Percentiles rank a stretch among this genome's conserved stretches.
Conservation (phyloP, 2,888 invertebrate species). For the Eristalinus aeneus region DNA sequence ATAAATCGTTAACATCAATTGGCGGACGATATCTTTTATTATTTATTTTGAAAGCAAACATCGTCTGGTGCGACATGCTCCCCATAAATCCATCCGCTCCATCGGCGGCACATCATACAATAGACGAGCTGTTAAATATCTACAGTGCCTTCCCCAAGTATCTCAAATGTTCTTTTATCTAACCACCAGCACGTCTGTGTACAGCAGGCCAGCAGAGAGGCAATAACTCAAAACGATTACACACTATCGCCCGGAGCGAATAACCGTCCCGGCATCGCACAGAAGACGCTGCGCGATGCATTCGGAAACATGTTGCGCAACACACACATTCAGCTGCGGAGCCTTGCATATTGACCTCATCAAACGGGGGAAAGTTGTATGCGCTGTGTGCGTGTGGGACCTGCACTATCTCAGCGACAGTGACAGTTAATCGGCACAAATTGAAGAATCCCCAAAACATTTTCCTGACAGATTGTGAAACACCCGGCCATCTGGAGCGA, state of each 20-base stretch:
- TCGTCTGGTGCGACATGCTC: not conserved
- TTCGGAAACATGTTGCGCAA: not conserved
- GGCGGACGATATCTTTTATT: not conserved
- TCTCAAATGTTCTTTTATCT: not conserved
- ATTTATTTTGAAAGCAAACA: not conserved
- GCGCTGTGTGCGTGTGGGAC: not conserved
- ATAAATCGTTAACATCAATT: slow-evolving; percentile 12
- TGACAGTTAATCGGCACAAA: not conserved
- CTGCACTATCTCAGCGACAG: not conserved
- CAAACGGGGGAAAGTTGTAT: not conserved
- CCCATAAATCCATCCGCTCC: not conserved
- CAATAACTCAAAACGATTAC: not conserved
- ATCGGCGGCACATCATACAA: slow-evolving; percentile 3
- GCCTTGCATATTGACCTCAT: not conserved
- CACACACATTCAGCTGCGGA: not conserved
- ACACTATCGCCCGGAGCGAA: not conserved
- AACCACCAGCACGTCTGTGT: not conserved
- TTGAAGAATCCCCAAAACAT: not conserved
- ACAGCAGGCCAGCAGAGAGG: not conserved
- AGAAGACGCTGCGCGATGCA: not conserved
- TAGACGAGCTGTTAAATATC: not conserved
- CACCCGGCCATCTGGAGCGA: not conserved
- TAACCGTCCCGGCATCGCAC: not conserved
- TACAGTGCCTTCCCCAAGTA: not conserved
- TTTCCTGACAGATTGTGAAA: not conserved